Conservation (phyloP, 2,888 invertebrate genomes). For the Patella depressa region DNA sequence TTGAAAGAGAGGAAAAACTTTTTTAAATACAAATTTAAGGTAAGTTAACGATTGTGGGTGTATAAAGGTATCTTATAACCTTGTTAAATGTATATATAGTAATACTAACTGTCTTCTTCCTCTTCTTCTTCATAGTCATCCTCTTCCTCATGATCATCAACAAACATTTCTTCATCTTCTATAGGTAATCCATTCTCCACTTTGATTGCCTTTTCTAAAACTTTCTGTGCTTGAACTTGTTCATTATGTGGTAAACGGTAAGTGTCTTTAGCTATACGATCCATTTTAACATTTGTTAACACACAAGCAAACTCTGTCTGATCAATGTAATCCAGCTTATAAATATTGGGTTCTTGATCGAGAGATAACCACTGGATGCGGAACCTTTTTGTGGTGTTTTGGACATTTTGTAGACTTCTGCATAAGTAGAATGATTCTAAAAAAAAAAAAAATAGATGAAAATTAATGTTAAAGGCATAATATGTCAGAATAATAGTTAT, state of each 20-base stretch:
- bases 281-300: constrained; percentile 85
- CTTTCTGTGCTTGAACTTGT: constrained; percentile 83
- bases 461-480: not conserved
- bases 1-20: no score
- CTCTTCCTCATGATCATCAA: constrained; percentile 33
- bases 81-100: constrained; percentile 6
- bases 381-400: constrained; percentile 86
- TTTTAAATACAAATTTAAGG: no score
- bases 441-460: constrained; percentile 31
- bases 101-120: constrained; percentile 31
- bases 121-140: constrained; percentile 41
- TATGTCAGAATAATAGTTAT: not conserved
- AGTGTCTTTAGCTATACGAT: constrained; percentile 81
- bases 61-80: no score
- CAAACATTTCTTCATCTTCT: constrained; percentile 37
- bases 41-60: no score
- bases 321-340: constrained; percentile 92
- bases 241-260: constrained; percentile 83
- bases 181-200: constrained; percentile 56
- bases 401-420: constrained; percentile 91
- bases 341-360: constrained; percentile 74
- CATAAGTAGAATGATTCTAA: constrained; percentile 77
- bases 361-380: constrained; percentile 86
- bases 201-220: constrained; percentile 84
- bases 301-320: constrained; percentile 75